Conservation (phyloP, 1,140 invertebrate species). For the Hermatobates lingyangjiaoensis region DNA sequence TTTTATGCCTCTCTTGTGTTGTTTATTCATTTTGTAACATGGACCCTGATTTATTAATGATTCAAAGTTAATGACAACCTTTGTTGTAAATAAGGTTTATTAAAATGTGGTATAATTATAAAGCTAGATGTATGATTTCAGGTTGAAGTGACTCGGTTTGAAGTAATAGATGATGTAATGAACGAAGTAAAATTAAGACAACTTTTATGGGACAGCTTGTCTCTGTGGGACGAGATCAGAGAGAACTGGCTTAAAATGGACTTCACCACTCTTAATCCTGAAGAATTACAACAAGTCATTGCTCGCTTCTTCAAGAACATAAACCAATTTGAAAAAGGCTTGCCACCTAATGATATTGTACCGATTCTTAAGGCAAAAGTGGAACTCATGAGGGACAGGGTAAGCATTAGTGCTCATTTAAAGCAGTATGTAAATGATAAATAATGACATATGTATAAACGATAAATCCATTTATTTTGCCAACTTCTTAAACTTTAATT, state of each 20-base stretch:
- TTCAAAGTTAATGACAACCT: neutral
- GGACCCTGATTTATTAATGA: conserved; percentile 17
- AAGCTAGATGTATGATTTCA: conserved; percentile 25
- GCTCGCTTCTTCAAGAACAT: conserved; percentile 49
- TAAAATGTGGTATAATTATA: neutral
- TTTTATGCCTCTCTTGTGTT: no score
- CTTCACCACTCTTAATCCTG: conserved; percentile 48
- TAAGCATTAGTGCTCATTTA: no score
- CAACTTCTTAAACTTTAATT: no score
- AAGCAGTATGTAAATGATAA: no score
- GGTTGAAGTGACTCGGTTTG: conserved; percentile 58
- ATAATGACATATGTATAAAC: no score
- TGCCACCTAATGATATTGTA: conserved; percentile 56
- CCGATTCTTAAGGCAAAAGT: conserved; percentile 52
- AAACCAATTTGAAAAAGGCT: conserved; percentile 13
- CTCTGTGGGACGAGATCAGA: conserved; percentile 42
- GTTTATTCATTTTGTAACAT: no score
- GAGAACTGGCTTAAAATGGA: conserved; percentile 38
- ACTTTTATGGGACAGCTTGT: conserved; percentile 53
- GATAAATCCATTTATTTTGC: no score
- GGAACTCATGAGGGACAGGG: conserved; percentile 53
- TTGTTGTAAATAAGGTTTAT: neutral
- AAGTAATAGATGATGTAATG: conserved; percentile 54
- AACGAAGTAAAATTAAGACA: conserved; percentile 56
- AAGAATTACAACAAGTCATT: conserved; percentile 44